phyloP scores from a whole-genome alignment of 2,888 invertebrate species.

The Oscheius sp. region DNA sequence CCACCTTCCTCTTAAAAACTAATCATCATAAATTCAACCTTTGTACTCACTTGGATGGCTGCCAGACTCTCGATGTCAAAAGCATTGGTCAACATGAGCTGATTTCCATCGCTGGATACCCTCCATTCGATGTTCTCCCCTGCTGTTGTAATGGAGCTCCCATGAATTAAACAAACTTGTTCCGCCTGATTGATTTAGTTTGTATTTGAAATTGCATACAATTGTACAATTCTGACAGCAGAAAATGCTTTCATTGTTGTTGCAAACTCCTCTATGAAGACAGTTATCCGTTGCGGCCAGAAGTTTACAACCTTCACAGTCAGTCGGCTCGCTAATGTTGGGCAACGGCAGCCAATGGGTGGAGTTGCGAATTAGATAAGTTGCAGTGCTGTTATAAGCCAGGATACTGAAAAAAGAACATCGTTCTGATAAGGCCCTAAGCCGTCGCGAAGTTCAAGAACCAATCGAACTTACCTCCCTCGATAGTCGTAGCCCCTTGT shows the following conservation, averaged over 20 bases:
- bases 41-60: background rate
- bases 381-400: background rate
- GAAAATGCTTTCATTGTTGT: background rate
- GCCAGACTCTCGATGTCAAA: background rate
- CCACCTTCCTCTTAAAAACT: no score
- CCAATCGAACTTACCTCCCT: background rate
- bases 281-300: constrained; percentile 6
- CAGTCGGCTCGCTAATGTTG: background rate
- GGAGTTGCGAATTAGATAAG: background rate
- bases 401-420: background rate
- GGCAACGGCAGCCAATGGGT: background rate
- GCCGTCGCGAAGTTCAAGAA: background rate
- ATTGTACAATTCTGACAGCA: constrained; percentile 3
- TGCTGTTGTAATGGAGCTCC: background rate
- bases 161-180: constrained; percentile 12
- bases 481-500: constrained; percentile 8
- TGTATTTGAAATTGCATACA: background rate
- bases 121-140: constrained; percentile 5
- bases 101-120: constrained; percentile 9
- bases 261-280: background rate
- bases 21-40: background rate
- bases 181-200: no score
- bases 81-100: constrained; percentile 4
- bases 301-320: constrained; percentile 8
- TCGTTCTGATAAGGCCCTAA: no score